Evolutionary conservation across 2,888 invertebrate genomes (phyloP).

Genomic region (Trichopoda pennipes): DNA sequence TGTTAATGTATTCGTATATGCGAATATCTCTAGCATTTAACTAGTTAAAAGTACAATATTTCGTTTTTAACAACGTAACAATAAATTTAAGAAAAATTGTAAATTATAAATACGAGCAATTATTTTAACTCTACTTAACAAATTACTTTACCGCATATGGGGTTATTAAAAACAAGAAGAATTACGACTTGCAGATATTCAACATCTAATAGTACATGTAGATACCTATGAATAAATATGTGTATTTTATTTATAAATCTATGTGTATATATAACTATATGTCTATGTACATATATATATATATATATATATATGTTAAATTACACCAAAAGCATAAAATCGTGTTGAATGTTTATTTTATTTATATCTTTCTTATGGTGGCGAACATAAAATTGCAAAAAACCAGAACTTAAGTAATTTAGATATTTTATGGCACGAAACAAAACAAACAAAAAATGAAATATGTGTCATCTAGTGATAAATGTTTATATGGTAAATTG

Average conservation of each 20-base stretch:
- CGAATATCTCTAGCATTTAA: slow-evolving; percentile 10
- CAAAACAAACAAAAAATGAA: slow-evolving; percentile 11
- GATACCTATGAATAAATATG: neutral
- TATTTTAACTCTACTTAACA: slow-evolving; percentile 82
- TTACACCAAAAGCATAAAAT: neutral
- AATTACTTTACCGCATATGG: slow-evolving; percentile 81
- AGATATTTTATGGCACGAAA: slow-evolving; percentile 50
- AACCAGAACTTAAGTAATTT: slow-evolving; percentile 45
- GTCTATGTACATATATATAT: neutral
- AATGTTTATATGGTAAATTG: slow-evolving; percentile 58
- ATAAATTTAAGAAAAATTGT: slow-evolving; percentile 80
- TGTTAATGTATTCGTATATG: neutral
- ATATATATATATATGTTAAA: slow-evolving; percentile 20
- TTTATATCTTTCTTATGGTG: slow-evolving; percentile 20
- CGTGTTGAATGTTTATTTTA: slow-evolving; percentile 54
- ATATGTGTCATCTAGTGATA: slow-evolving; percentile 60
- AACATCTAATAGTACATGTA: slow-evolving; percentile 8
- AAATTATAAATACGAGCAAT: slow-evolving; percentile 82
- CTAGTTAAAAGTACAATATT: slow-evolving; percentile 10
- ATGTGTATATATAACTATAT: neutral
- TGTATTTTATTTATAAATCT: too few species aligned
- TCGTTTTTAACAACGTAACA: slow-evolving; percentile 74
- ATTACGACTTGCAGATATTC: slow-evolving; percentile 54
- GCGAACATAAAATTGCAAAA: slow-evolving; percentile 15
- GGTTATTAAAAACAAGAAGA: slow-evolving; percentile 55